phyloP scores from a whole-genome alignment of 2,113 vertebrate genomes.

The Conger conger region DNA sequence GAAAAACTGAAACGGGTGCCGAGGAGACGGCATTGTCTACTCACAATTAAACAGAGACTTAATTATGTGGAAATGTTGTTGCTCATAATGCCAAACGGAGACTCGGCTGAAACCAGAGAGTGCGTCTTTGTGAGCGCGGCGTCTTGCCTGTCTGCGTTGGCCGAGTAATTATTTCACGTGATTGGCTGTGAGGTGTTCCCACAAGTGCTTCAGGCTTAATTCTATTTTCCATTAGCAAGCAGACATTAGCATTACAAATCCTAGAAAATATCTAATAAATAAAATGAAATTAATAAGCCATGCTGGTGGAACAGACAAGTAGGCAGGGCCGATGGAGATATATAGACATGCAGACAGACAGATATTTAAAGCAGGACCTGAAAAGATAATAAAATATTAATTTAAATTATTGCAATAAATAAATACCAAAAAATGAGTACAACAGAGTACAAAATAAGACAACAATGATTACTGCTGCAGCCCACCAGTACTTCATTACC shows the following conservation, averaged over 20 bases:
- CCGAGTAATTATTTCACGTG: slow-evolving; percentile 76
- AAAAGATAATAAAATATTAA: no score
- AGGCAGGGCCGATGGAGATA: no score
- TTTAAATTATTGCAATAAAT: no score
- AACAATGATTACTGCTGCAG: no score
- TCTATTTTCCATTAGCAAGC: slow-evolving; percentile 73
- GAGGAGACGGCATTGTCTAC: not conserved
- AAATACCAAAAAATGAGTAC: no score
- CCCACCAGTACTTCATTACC: no score
- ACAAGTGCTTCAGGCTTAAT: slow-evolving; percentile 72
- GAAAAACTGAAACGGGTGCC: not conserved
- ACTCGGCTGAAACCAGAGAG: not conserved
- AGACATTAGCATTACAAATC: slow-evolving; percentile 78
- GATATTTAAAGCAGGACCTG: not conserved
- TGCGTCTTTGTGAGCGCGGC: not conserved
- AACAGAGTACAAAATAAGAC: no score
- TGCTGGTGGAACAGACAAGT: not conserved
- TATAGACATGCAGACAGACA: no score
- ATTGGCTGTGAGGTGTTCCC: slow-evolving; percentile 76
- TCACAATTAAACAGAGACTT: slow-evolving; percentile 4
- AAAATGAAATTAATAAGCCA: not conserved
- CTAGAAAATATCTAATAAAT: slow-evolving; percentile 77
- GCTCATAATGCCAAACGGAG: not conserved
- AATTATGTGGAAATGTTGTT: not conserved
- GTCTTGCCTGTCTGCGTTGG: slow-evolving; percentile 60